Evolutionary conservation across 2,113 vertebrate genomes (phyloP).

Genomic region (Cisticola juncidis): DNA sequence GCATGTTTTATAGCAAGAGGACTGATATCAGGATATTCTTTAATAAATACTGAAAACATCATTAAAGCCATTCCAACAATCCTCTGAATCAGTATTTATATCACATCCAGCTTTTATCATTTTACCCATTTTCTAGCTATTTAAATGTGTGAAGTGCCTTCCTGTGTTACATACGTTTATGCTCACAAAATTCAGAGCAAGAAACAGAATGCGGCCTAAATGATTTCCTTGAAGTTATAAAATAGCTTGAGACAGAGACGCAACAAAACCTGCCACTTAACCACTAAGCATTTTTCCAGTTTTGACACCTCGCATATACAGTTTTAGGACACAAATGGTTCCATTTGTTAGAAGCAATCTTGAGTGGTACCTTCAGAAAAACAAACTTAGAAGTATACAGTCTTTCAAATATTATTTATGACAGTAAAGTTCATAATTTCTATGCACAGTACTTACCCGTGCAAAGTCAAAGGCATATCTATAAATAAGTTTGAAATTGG

Average conservation of each 20-base stretch:
- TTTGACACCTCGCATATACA: neutral
- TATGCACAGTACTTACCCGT: constrained; percentile 84
- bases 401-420: neutral
- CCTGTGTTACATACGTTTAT: neutral
- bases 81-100: neutral
- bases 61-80: neutral
- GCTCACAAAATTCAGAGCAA: neutral
- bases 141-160: neutral
- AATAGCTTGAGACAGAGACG: neutral
- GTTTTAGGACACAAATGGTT: neutral
- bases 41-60: neutral
- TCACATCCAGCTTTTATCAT: neutral
- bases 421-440: neutral
- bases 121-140: neutral
- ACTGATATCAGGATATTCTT: neutral
- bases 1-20: neutral
- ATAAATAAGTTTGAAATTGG: constrained; percentile 99
- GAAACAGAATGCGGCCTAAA: neutral
- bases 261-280: neutral
- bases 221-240: neutral
- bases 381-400: neutral
- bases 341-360: neutral
- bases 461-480: constrained; percentile 99
- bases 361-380: neutral
- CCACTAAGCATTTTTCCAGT: neutral